Evolutionary conservation across 2,797 vertebrate species (phyloP).

Genomic region (Apogon talboti): DNA sequence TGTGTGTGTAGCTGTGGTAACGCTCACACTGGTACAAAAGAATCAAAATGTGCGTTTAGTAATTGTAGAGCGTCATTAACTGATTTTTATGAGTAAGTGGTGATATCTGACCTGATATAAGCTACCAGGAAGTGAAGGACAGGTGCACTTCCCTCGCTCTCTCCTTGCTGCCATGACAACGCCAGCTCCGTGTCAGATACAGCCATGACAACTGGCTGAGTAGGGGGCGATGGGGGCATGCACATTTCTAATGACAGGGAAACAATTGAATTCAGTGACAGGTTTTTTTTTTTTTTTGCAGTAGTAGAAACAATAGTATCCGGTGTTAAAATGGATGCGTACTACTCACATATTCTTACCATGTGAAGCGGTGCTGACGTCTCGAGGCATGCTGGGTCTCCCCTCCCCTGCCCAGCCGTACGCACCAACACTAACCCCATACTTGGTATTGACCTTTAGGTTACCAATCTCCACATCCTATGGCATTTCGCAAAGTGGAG

Average conservation of each 20-base stretch:
- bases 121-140: constrained; percentile 90
- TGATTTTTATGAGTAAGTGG: not conserved
- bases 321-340: constrained; percentile 1
- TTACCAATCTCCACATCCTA: constrained; percentile 90
- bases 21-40: not conserved
- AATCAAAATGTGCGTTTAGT: not conserved
- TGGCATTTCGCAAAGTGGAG: not conserved
- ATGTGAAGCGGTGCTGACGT: constrained; percentile 87
- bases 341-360: constrained; percentile 80
- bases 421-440: constrained; percentile 90
- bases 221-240: constrained; percentile 88
- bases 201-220: constrained; percentile 86
- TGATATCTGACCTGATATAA: constrained; percentile 88
- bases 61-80: not conserved
- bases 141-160: constrained; percentile 88
- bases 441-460: constrained; percentile 88
- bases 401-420: constrained; percentile 91
- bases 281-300: not conserved
- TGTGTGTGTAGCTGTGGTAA: not conserved
- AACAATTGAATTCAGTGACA: not conserved
- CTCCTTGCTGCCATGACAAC: constrained; percentile 91
- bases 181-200: constrained; percentile 94
- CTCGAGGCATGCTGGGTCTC: constrained; percentile 88
- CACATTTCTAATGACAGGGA: constrained; percentile 85
- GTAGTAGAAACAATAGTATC: not conserved